Evolutionary conservation across 2,797 vertebrate species (phyloP).

Genomic region (Telmatherina bonti): DNA sequence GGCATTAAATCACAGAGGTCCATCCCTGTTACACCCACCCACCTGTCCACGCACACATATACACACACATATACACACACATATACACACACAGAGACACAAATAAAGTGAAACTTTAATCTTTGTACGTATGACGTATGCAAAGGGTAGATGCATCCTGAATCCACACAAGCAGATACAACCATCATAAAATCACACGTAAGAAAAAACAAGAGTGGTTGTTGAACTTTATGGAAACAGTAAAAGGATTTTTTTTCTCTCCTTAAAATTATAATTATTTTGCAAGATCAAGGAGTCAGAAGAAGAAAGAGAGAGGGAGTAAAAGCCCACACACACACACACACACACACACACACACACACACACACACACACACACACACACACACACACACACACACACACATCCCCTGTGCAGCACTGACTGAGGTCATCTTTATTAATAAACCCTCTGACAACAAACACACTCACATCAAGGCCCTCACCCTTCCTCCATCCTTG

Average conservation of each 20-base stretch:
- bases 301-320: constrained; percentile 11
- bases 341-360: constrained; percentile 26
- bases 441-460: constrained; percentile 82
- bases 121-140: constrained; percentile 6
- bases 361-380: too few relatives aligned
- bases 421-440: constrained; percentile 86
- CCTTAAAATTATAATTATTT: constrained; percentile 44
- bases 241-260: background rate
- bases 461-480: constrained; percentile 73
- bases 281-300: constrained; percentile 15
- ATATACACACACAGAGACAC: constrained; percentile 9
- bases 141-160: constrained; percentile 18
- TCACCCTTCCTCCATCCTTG: constrained; percentile 48
- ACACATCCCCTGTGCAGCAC: constrained; percentile 37
- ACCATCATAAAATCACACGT: constrained; percentile 14
- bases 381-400: constrained; percentile 1
- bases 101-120: constrained; percentile 23
- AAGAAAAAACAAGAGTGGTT: background rate
- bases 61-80: constrained; percentile 23
- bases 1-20: constrained; percentile 67
- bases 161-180: constrained; percentile 35
- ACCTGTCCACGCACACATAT: constrained; percentile 44
- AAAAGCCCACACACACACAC: background rate
- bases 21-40: too few relatives aligned
- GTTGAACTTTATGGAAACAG: constrained; percentile 13